A percentile compares a stretch with the other conserved stretches of the same genome.
Evolutionary conservation across 2,797 vertebrate species (phyloP).

Genomic region (Melanotaenia boesemani): DNA sequence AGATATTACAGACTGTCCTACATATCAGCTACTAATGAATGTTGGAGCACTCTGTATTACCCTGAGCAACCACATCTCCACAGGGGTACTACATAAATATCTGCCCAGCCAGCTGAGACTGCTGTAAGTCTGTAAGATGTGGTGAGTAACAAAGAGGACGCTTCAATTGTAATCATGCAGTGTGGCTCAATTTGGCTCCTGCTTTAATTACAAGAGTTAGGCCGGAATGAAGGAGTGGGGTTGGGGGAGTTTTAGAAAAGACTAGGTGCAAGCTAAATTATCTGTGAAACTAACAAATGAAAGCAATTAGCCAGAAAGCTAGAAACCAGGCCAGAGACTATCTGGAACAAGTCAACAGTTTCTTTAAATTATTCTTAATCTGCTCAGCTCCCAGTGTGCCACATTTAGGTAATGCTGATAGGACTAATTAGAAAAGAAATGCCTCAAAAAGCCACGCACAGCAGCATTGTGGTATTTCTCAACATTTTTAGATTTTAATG

Average conservation of each 20-base stretch:
- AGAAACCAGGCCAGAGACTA: slow-evolving; percentile 78
- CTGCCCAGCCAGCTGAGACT: slow-evolving; percentile 56
- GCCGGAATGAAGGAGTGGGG: slow-evolving; percentile 51
- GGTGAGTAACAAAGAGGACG: slow-evolving; percentile 48
- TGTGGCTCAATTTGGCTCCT: slow-evolving; percentile 75
- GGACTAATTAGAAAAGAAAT: slow-evolving; percentile 37
- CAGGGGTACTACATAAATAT: slow-evolving; percentile 59
- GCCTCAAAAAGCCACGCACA: slow-evolving; percentile 25
- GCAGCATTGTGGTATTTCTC: slow-evolving; percentile 24
- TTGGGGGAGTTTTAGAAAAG: slow-evolving; percentile 61
- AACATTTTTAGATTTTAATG: slow-evolving; percentile 2
- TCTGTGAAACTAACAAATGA: slow-evolving; percentile 84
- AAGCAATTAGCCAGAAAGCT: slow-evolving; percentile 79
- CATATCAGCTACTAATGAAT: slow-evolving; percentile 73
- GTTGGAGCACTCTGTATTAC: slow-evolving; percentile 63
- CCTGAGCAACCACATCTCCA: slow-evolving; percentile 65
- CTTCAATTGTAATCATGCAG: slow-evolving; percentile 65
- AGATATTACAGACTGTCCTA: slow-evolving; percentile 62
- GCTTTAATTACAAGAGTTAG: slow-evolving; percentile 76
- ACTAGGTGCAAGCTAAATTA: slow-evolving; percentile 78
- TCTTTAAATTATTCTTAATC: slow-evolving; percentile 57
- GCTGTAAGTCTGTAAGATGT: slow-evolving; percentile 55
- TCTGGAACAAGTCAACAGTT: slow-evolving; percentile 71
- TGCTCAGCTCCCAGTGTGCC: slow-evolving; percentile 51
- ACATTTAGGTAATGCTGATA: slow-evolving; percentile 55